phyloP scores from a whole-genome alignment of 1,140 invertebrate species.

The Gonioctena quinquepunctata region DNA sequence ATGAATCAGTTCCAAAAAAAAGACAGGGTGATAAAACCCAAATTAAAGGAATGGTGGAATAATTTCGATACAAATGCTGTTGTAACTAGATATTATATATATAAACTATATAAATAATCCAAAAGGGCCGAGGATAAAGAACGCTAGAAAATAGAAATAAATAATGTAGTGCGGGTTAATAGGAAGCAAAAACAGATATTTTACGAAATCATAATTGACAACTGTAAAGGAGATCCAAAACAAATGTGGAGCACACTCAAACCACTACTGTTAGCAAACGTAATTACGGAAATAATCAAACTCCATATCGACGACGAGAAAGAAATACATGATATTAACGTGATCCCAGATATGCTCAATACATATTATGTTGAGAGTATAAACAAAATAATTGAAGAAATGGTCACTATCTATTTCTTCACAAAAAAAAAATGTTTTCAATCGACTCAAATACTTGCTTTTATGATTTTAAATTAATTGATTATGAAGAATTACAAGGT shows the following conservation, averaged over 20 bases:
- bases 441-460: not conserved
- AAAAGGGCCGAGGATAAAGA: not conserved
- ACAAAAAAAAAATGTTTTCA: not conserved
- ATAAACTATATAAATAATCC: not conserved
- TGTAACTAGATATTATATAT: not conserved
- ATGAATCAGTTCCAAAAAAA: not conserved
- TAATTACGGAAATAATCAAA: not conserved
- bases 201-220: not conserved
- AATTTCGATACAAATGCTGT: not conserved
- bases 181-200: not conserved
- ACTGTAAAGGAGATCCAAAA: too few species aligned
- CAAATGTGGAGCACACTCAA: too few species aligned
- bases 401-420: too few species aligned
- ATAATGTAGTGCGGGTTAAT: not conserved
- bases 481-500: slow-evolving; percentile 1
- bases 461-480: too few species aligned
- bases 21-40: not conserved
- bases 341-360: not conserved
- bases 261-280: not conserved
- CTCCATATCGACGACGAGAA: not conserved
- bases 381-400: too few species aligned
- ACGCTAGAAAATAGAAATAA: not conserved
- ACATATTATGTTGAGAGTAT: too few species aligned
- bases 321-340: not conserved
- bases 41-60: not conserved